Base-by-base conservation (phyloP, 1,140 invertebrate genomes). In the Pogonognathellus flavescens region DNA sequence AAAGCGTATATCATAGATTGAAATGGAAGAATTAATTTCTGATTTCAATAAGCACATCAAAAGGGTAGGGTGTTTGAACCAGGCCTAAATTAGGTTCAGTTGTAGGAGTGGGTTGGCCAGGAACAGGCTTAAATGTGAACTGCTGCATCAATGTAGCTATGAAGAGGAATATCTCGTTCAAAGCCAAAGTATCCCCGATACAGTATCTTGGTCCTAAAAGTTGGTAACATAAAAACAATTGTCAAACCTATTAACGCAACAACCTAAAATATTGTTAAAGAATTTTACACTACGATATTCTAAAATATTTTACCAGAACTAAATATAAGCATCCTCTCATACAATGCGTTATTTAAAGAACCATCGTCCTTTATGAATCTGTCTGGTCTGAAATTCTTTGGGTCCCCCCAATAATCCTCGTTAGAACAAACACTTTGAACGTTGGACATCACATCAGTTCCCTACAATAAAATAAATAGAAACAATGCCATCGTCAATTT, bases 301-400 rank as follows among this genome's bases (percentile, higher is more conserved):
- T n/a, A n/a, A n/a, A n/a, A n/a, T n/a, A n/a, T n/a, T n/a, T n/a
- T 18, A n/a, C 8, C 70, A 76, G n/a, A 14, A 49, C 70, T 31
- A 49, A 49, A 76, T n/a, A 62, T 31, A 76, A 49, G n/a, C 1
- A 72, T 49, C 25, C 66, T 31, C 22, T 49, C 70, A 25, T 18
- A 41, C 14, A 49, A 41, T 76, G 18, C 25, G 18, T n/a, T 49
- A 49, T 49, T 76, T 16, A 76, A 8, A n/a, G 25, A n/a, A 22
- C 14, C 49, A 50, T 76, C 25, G 31, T 41, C 2, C 49, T n/a
- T 18, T 50, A 76, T 49, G 31, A 80, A 80, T 52, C 49, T 80
- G 16, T 80, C 72, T 49, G 16, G 49, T 49, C 72, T 25, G 20
- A 80, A 80, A 14, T 80, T 80, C 49, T 50, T 16, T 18, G 72